A percentile compares a stretch with the other conserved stretches of the same genome.
Conservation (phyloP, 2,113 vertebrate genomes). For the Dinomys branickii region DNA sequence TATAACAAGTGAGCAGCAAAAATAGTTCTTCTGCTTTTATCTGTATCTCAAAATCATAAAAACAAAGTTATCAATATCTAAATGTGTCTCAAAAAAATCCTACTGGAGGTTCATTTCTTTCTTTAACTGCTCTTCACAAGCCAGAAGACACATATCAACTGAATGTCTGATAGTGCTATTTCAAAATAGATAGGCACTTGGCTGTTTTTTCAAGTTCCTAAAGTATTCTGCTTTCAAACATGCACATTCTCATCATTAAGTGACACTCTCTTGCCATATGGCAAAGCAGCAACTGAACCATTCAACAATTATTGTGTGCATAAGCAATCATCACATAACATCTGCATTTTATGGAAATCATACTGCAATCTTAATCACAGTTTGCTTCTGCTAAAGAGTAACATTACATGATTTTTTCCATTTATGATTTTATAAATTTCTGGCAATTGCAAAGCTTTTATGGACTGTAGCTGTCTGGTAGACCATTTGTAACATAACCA, state of each 20-base stretch:
- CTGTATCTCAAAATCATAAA: not conserved
- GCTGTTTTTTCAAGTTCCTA: slow-evolving; percentile 4
- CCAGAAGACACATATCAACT: not conserved
- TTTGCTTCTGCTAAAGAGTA: not conserved
- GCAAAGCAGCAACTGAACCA: not conserved
- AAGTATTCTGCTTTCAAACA: slow-evolving; percentile 13
- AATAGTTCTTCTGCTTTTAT: slow-evolving; percentile 42
- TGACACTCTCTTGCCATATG: not conserved
- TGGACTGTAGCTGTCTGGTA: not conserved
- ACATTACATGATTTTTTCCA: not conserved
- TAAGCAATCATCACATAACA: not conserved
- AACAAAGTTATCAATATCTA: slow-evolving; percentile 1
- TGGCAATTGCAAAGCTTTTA: not conserved
- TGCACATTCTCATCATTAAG: slow-evolving; percentile 10
- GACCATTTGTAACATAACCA: not conserved
- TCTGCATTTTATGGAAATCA: slow-evolving; percentile 1
- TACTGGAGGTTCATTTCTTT: not conserved
- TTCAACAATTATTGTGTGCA: slow-evolving; percentile 40
- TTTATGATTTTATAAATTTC: not conserved
- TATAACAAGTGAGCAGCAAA: not conserved
- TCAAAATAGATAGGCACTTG: slow-evolving; percentile 29
- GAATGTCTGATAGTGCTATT: not conserved
- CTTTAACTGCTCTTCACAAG: not conserved
- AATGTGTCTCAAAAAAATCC: not conserved
- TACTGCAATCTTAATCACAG: not conserved